These are phyloP conservation scores for Rostratula benghalensis DNA, from an alignment of 2,113 vertebrate genomes.

Conservation along the genomic window DNA sequence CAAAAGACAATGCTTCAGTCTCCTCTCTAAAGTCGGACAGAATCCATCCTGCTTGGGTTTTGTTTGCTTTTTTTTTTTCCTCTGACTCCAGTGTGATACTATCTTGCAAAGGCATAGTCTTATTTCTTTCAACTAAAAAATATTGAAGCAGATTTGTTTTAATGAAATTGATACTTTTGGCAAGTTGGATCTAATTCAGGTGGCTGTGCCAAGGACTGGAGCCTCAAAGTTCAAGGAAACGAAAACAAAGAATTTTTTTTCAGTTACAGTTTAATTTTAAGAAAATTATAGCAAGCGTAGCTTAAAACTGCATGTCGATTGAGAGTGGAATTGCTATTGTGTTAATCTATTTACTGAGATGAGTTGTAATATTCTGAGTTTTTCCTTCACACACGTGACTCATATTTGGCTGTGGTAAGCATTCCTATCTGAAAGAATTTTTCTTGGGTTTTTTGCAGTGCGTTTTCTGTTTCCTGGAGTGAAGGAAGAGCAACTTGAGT, in stretches of 20 bases:
- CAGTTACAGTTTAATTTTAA: background rate
- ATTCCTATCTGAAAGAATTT: conserved; percentile 10
- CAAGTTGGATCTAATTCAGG: conserved; percentile 24
- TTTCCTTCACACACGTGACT: background rate
- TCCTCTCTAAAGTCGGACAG: background rate
- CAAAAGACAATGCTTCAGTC: background rate
- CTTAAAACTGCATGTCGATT: background rate
- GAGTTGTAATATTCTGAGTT: background rate
- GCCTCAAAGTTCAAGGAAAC: background rate
- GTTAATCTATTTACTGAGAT: background rate
- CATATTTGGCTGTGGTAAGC: conserved; percentile 4
- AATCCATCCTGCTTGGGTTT: conserved; percentile 29
- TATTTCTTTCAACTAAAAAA: conserved; percentile 51
- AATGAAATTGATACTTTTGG: conserved; percentile 46
- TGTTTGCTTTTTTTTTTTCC: background rate
- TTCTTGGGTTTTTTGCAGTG: background rate
- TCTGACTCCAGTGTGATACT: background rate
- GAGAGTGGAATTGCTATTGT: background rate
- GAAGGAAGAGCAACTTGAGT: background rate
- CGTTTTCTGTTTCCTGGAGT: background rate
- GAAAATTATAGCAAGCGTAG: background rate
- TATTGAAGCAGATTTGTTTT: conserved; percentile 26
- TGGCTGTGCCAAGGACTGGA: conserved; percentile 7
- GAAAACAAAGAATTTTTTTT: background rate
- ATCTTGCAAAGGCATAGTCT: background rate